phyloP scores from a whole-genome alignment of 64 coral and sea anemone genomes.

The Stichodactyla helianthus region DNA sequence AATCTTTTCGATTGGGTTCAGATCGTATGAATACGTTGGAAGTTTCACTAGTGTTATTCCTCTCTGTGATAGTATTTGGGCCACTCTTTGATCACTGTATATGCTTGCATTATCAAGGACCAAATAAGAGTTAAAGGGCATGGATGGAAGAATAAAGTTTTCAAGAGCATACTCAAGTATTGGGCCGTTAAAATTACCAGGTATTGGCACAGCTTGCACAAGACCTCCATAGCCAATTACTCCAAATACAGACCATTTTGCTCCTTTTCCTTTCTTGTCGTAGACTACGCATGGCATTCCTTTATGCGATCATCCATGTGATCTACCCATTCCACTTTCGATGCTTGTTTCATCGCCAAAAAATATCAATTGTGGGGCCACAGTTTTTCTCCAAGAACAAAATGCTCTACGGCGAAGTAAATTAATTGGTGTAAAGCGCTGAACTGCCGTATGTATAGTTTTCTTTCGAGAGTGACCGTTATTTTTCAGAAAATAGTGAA shows the following conservation, averaged over 20 bases:
- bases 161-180: slow-evolving; percentile 9
- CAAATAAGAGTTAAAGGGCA: not conserved
- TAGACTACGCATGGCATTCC: not conserved
- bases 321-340: not conserved
- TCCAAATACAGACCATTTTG: slow-evolving; percentile 2
- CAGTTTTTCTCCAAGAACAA: not conserved
- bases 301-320: not conserved
- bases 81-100: not conserved
- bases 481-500: not conserved
- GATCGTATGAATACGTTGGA: not conserved
- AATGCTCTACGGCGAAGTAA: not conserved
- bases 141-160: not conserved
- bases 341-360: slow-evolving; percentile 5
- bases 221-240: slow-evolving; percentile 3
- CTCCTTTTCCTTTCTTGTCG: slow-evolving; percentile 6
- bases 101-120: slow-evolving; percentile 5
- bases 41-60: slow-evolving; percentile 6
- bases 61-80: not conserved
- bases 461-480: not conserved
- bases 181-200: not conserved
- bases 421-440: not conserved
- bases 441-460: not conserved
- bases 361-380: not conserved
- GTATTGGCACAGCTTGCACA: not conserved
- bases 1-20: slow-evolving; percentile 7